Base-by-base conservation (phyloP, 2,888 invertebrate genomes). In the Carcina quercana region DNA sequence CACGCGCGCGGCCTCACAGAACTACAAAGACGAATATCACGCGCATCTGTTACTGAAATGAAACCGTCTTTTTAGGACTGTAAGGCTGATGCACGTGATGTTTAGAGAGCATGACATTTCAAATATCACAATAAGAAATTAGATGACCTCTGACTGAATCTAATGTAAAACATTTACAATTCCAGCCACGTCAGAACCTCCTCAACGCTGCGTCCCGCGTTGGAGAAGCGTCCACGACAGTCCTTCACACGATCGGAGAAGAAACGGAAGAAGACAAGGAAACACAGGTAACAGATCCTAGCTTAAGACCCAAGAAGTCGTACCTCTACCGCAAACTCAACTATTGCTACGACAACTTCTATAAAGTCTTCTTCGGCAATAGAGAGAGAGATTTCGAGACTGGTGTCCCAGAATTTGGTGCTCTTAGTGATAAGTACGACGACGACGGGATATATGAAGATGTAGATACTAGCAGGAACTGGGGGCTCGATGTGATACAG, bases 191-290 rank as follows among this genome's bases (percentile, higher is more conserved):
- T 7, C 97, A 97, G 78, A 95, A 90, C 64, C 87, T 98, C 17
- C 87, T 99, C 30, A 95, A 95, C 66, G 98, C 98, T 0, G 99
- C 98, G 0, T 96, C 96, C 8, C 89, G 95, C 40, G 96, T 99
- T 27, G 99, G 99, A 6, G 98, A 99, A 68, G 97, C 97, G 0
- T 97, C 97, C 36, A 95, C 96, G 28, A 92, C 94, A 54, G 95
- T 98, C 0, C 88, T 99, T 31, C 90, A 94, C 55, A 95, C 95
- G 32, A 97, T 97, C 65, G 95, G 95, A 10, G 96, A 96, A 56
- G 96, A 96, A 38, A 93, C 93, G n/a, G 89, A 90, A 8, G 89
- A 92, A 43, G 92, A 91, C 66, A 90, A 92, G 49, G 95, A 95
- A 52, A 86, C 94, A 0, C 91, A 90, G 86, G 85, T 85, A 85